These are phyloP conservation scores for Lycaena phlaeas DNA, from an alignment of 2,888 invertebrate genomes.

Conservation along the genomic window DNA sequence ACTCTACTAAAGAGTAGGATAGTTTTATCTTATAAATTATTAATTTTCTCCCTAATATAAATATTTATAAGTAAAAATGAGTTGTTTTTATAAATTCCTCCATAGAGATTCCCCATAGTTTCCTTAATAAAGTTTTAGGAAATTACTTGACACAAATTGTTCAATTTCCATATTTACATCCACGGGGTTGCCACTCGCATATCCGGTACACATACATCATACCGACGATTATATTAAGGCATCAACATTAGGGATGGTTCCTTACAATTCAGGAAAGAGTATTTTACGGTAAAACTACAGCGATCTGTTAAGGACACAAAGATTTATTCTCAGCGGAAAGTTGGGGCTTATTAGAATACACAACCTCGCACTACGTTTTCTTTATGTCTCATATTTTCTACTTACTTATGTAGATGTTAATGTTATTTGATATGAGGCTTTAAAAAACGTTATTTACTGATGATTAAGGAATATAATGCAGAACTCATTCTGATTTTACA, in stretches of 20 bases:
- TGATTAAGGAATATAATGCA: no score
- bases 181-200: slow-evolving; percentile 31
- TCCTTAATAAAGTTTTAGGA: slow-evolving; percentile 3
- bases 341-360: background rate
- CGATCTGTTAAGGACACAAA: background rate
- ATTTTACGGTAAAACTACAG: slow-evolving; percentile 27
- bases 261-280: slow-evolving; percentile 41
- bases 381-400: no score
- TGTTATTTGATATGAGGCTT: no score
- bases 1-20: no score
- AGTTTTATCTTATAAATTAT: no score
- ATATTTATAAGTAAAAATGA: no score
- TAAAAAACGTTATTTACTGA: no score
- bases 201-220: slow-evolving; percentile 61
- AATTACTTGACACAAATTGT: slow-evolving; percentile 11
- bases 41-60: no score
- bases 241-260: slow-evolving; percentile 49
- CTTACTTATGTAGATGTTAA: no score
- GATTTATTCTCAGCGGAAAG: background rate
- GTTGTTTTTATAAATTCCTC: background rate
- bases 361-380: background rate
- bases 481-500: no score
- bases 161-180: slow-evolving; percentile 19
- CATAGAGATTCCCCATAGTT: background rate
- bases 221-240: slow-evolving; percentile 58